Conservation (phyloP, 2,888 invertebrate genomes). For the Rotaria magnacalcarata region DNA sequence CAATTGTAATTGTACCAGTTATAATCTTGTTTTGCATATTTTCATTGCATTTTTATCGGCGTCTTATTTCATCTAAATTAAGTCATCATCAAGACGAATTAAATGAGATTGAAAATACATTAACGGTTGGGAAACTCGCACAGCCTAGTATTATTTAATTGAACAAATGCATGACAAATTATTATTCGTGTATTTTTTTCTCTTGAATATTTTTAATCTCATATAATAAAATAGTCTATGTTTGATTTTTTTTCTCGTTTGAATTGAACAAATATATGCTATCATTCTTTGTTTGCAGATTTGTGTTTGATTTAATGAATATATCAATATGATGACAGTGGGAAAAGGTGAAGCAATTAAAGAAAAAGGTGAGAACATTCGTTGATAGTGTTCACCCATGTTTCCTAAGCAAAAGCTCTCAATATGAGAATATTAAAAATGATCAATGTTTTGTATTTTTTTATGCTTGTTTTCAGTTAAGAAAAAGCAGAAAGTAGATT, state of each 20-base stretch:
- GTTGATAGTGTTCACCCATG: too few relatives aligned
- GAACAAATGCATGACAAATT: not conserved
- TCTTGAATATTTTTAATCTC: not conserved
- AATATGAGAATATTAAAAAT: too few relatives aligned
- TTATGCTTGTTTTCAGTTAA: too few relatives aligned
- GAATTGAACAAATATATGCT: not conserved
- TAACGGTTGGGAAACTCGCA: not conserved
- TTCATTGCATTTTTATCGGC: slow-evolving; percentile 41
- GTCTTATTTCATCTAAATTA: slow-evolving; percentile 40
- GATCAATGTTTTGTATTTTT: too few relatives aligned
- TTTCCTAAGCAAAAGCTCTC: too few relatives aligned
- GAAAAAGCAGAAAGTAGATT: too few relatives aligned
- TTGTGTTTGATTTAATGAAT: not conserved
- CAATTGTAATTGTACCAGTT: slow-evolving; percentile 40
- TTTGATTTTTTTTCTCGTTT: not conserved
- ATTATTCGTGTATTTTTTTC: too few relatives aligned
- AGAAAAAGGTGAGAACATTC: not conserved
- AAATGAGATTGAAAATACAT: slow-evolving; percentile 1
- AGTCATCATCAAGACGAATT: slow-evolving; percentile 16
- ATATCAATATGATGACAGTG: not conserved
- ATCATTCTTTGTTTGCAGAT: not conserved
- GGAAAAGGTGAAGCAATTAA: not conserved
- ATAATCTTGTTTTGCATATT: slow-evolving; percentile 42
- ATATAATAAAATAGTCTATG: not conserved
- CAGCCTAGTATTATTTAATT: not conserved